Percentiles rank a stretch among this genome's conserved stretches.
Evolutionary conservation across 1,140 invertebrate genomes (phyloP).

Genomic region (Frieseomelitta varia): DNA sequence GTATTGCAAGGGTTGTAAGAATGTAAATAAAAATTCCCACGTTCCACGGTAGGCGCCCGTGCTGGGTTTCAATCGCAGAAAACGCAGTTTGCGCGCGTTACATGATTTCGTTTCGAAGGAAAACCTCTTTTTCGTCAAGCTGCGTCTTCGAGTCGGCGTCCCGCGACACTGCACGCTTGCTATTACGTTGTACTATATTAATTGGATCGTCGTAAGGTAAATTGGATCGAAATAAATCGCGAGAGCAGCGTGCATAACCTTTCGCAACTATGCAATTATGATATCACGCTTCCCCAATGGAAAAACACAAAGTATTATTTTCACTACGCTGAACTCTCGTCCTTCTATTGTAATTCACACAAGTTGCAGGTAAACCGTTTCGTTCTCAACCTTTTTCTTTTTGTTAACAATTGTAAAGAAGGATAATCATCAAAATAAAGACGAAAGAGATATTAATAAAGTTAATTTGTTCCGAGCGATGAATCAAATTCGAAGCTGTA

Average conservation of each 20-base stretch:
- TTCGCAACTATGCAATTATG: neutral
- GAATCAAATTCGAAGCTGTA: neutral
- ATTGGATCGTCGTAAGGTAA: constrained; percentile 62
- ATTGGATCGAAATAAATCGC: constrained; percentile 62
- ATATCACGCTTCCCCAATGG: neutral
- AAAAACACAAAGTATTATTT: neutral
- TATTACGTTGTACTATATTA: constrained; percentile 22
- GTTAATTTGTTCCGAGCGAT: neutral
- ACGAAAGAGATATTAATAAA: constrained; percentile 3
- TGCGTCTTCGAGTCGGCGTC: constrained; percentile 39
- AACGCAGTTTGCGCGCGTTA: constrained; percentile 16
- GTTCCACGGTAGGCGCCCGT: constrained; percentile 21
- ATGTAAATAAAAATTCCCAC: constrained; percentile 59
- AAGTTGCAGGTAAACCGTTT: neutral
- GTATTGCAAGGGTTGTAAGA: constrained; percentile 24
- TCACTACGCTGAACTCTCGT: neutral
- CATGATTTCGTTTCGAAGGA: constrained; percentile 4
- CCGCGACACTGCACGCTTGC: constrained; percentile 42
- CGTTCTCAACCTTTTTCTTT: neutral
- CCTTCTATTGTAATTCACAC: too few relatives aligned
- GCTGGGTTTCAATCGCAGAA: constrained; percentile 7
- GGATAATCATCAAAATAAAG: neutral
- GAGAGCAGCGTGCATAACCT: too few relatives aligned
- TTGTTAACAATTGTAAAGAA: neutral
- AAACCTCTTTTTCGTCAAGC: constrained; percentile 6